Conservation (phyloP, 2,888 invertebrate genomes). For the Pollenia amentaria region DNA sequence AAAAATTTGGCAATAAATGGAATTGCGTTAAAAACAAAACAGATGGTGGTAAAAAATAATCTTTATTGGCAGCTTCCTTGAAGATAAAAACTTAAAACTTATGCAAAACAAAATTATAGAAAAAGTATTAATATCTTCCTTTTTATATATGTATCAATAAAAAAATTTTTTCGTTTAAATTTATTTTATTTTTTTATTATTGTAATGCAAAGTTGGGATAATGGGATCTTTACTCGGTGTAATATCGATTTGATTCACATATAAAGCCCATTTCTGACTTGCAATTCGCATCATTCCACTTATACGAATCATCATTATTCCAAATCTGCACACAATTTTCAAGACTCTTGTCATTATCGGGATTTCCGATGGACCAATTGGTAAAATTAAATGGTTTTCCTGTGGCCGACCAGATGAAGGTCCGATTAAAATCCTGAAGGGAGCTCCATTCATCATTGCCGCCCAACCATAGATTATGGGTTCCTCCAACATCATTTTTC, state of each 20-base stretch:
- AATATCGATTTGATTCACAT: slow-evolving; percentile 14
- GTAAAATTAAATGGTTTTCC: slow-evolving; percentile 16
- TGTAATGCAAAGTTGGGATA: no score
- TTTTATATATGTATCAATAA: no score
- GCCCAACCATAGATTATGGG: slow-evolving; percentile 47
- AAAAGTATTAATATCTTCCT: no score
- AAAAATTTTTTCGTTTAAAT: no score
- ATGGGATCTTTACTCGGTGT: no score
- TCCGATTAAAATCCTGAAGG: neutral
- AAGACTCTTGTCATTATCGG: slow-evolving; percentile 4
- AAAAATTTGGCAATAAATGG: no score
- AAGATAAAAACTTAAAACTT: no score
- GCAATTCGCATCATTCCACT: slow-evolving; percentile 41
- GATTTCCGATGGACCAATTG: slow-evolving; percentile 43
- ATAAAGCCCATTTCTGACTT: neutral
- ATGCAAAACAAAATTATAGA: no score
- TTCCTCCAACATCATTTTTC: neutral
- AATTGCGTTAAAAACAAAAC: no score
- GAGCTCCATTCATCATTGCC: slow-evolving; percentile 39
- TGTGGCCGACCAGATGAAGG: slow-evolving; percentile 48
- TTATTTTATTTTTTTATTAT: no score
- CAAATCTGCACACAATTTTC: slow-evolving; percentile 54
- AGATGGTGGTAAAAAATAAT: no score
- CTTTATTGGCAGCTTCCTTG: no score
- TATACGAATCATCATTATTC: neutral